A percentile compares a stretch with the other conserved stretches of the same genome.
phyloP scores from a whole-genome alignment of 2,113 vertebrate genomes.

The Antennarius striatus region DNA sequence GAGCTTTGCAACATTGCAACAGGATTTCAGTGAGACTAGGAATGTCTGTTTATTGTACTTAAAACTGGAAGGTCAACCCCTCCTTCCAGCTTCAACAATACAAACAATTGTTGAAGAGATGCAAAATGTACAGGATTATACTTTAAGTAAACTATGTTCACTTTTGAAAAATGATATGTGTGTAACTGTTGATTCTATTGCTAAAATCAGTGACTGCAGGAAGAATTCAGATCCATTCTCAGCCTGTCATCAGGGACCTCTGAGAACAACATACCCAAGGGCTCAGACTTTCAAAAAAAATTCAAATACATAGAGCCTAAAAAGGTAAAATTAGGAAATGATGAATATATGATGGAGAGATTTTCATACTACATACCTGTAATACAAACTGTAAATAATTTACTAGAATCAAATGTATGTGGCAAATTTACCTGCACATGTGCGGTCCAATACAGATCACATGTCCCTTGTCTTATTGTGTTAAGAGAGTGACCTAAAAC shows the following conservation, averaged over 20 bases:
- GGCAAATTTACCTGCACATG: conserved; percentile 41
- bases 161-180: conserved; percentile 32
- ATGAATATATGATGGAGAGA: too few relatives aligned
- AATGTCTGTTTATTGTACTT: too few relatives aligned
- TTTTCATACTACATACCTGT: too few relatives aligned
- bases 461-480: conserved; percentile 36
- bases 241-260: conserved; percentile 20
- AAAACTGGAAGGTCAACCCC: too few relatives aligned
- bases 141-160: conserved; percentile 33
- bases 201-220: too few relatives aligned
- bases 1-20: too few relatives aligned
- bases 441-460: conserved; percentile 36
- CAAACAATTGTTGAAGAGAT: conserved; percentile 51
- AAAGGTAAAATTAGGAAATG: not conserved
- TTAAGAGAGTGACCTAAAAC: not conserved
- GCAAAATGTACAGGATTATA: conserved; percentile 51
- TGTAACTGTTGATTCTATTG: conserved; percentile 43
- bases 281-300: too few relatives aligned
- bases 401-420: not conserved
- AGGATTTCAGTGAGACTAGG: not conserved
- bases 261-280: too few relatives aligned
- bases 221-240: conserved; percentile 39
- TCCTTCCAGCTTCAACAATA: conserved; percentile 40
- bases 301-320: too few relatives aligned
- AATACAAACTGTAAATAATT: too few relatives aligned